A percentile compares a stretch with the other conserved stretches of the same genome.
Conservation (phyloP, 2,797 vertebrate species). For the Acanthopagrus latus region DNA sequence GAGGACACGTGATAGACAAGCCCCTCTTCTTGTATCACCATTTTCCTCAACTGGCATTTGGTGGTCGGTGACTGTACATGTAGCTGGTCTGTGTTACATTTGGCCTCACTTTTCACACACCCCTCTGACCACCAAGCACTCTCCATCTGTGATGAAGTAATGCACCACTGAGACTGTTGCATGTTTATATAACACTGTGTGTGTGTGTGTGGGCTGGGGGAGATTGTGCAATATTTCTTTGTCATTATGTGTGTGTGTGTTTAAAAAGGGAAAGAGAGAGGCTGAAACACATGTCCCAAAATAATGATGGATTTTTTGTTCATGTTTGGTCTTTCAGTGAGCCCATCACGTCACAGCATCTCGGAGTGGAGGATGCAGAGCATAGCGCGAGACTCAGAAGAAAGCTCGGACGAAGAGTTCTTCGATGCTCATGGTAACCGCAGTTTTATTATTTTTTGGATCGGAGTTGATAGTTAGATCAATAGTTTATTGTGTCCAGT, state of each 20-base stretch:
- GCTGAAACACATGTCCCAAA: slow-evolving; percentile 66
- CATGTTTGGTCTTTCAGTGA: slow-evolving; percentile 82
- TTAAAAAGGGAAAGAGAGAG: slow-evolving; percentile 47
- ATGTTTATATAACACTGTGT: slow-evolving; percentile 78
- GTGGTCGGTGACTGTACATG: slow-evolving; percentile 38
- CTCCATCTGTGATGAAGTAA: slow-evolving; percentile 74
- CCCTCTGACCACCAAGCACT: slow-evolving; percentile 62
- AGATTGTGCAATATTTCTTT: slow-evolving; percentile 67
- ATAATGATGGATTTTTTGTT: slow-evolving; percentile 61
- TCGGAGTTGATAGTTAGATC: slow-evolving; percentile 1
- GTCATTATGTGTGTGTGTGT: slow-evolving; percentile 34
- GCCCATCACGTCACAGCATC: slow-evolving; percentile 94
- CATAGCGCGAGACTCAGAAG: slow-evolving; percentile 95
- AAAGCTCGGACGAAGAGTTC: slow-evolving; percentile 97
- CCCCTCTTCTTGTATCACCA: slow-evolving; percentile 45
- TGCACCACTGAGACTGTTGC: slow-evolving; percentile 68
- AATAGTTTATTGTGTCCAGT: slow-evolving; percentile 3
- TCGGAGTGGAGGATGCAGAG: slow-evolving; percentile 99
- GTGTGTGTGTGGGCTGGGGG: slow-evolving; percentile 39
- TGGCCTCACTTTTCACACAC: slow-evolving; percentile 56
- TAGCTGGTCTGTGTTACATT: slow-evolving; percentile 31
- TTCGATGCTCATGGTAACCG: slow-evolving; percentile 93
- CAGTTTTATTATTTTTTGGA: slow-evolving; percentile 4
- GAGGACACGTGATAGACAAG: slow-evolving; percentile 46
- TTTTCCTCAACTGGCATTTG: slow-evolving; percentile 47